Evolutionary conservation across 2,888 invertebrate genomes (phyloP).

Genomic region (Alviniconcha strummeri): DNA sequence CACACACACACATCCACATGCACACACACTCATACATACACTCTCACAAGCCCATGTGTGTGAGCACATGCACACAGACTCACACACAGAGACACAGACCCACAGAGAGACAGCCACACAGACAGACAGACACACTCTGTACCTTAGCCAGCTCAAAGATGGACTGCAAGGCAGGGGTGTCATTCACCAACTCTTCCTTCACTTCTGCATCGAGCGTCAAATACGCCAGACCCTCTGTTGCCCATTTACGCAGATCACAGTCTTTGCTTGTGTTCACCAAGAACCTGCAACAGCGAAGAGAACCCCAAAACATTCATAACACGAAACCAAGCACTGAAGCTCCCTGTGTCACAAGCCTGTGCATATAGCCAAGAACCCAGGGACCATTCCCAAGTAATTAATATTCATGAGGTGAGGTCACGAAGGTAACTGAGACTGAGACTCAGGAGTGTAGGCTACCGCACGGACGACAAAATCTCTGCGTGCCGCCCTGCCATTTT

Average conservation of each 20-base stretch:
- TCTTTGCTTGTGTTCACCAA: slow-evolving; percentile 90
- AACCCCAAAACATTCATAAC: background rate
- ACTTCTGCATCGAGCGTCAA: slow-evolving; percentile 98
- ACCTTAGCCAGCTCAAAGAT: slow-evolving; percentile 90
- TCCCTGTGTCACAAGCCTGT: too few species aligned
- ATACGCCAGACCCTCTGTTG: slow-evolving; percentile 96
- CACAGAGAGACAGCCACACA: background rate
- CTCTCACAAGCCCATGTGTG: background rate
- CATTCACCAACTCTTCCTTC: slow-evolving; percentile 95
- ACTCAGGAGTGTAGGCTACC: too few species aligned
- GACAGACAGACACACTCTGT: slow-evolving; percentile 44
- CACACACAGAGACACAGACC: background rate
- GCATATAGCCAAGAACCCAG: too few species aligned
- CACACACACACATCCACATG: background rate
- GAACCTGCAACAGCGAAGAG: slow-evolving; percentile 76
- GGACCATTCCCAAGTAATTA: too few species aligned
- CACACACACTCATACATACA: background rate
- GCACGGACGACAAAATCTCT: too few species aligned
- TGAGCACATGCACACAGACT: background rate
- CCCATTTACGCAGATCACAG: slow-evolving; percentile 93
- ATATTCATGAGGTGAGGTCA: too few species aligned
- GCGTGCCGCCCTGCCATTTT: too few species aligned
- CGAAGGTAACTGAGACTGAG: too few species aligned
- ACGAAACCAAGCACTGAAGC: background rate
- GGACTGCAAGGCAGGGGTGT: slow-evolving; percentile 86